Conservation (phyloP, 2,113 vertebrate genomes). For the Bostrychus sinensis region DNA sequence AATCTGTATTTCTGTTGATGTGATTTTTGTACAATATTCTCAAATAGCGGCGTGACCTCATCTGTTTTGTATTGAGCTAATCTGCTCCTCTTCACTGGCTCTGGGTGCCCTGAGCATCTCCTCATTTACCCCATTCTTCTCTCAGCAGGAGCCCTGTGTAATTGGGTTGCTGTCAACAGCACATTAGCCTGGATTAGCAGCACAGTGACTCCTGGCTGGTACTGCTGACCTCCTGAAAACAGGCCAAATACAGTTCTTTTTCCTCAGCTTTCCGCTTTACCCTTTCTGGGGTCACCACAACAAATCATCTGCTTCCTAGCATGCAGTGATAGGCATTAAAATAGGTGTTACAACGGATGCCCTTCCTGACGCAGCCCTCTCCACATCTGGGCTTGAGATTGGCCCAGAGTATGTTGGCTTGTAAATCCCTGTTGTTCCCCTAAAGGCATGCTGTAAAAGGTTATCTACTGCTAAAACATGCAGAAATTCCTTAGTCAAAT, state of each 20-base stretch:
- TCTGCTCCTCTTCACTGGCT: not conserved
- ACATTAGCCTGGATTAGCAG: conserved; percentile 78
- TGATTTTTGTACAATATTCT: conserved; percentile 6
- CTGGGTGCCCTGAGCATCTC: conserved; percentile 26
- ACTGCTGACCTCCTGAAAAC: conserved; percentile 49
- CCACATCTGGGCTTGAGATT: not conserved
- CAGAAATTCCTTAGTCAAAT: no score
- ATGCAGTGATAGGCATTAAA: not conserved
- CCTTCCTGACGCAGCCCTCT: not conserved
- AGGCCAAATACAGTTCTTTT: conserved; percentile 25
- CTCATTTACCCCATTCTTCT: conserved; percentile 25
- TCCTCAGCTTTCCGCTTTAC: not conserved
- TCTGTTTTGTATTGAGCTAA: conserved; percentile 3
- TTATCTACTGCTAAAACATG: no score
- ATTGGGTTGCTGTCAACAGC: conserved; percentile 81
- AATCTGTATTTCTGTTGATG: conserved; percentile 19
- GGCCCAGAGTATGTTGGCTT: no score
- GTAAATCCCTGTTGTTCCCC: no score
- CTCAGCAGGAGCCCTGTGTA: conserved; percentile 71
- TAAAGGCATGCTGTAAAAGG: no score
- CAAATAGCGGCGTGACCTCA: not conserved
- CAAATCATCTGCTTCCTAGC: not conserved
- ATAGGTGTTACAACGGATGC: not conserved
- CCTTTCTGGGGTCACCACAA: not conserved
- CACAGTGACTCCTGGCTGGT: conserved; percentile 61